Evolutionary conservation across 2,797 vertebrate genomes (phyloP).

Genomic region (Hydrolagus colliei): DNA sequence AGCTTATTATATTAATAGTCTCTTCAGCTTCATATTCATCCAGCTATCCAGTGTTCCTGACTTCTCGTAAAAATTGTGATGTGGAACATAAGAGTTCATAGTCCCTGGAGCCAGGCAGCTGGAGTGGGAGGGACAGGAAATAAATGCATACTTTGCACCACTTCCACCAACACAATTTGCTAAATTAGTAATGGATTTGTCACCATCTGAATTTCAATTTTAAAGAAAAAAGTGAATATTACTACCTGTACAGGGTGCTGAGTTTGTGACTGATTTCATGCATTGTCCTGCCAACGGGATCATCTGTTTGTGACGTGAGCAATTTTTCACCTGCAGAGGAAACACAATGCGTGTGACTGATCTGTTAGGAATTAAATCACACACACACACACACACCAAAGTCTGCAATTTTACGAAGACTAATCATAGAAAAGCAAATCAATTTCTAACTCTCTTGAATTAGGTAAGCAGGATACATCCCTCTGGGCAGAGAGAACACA

Average conservation of each 20-base stretch:
- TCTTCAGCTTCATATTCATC: background rate
- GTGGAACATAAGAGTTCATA: background rate
- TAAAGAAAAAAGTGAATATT: background rate
- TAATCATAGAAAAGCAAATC: too few relatives aligned
- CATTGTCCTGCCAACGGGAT: background rate
- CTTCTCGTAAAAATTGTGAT: background rate
- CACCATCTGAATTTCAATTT: too few relatives aligned
- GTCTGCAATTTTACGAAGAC: too few relatives aligned
- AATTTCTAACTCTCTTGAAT: too few relatives aligned
- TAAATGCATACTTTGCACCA: background rate
- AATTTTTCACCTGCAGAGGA: background rate
- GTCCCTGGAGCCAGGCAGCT: background rate
- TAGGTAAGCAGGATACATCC: too few relatives aligned
- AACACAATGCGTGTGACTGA: background rate
- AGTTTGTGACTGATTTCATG: background rate
- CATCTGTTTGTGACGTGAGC: background rate
- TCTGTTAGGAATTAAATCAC: background rate
- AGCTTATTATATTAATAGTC: background rate
- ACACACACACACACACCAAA: background rate
- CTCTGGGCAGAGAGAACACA: too few relatives aligned
- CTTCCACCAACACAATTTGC: background rate
- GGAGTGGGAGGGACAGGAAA: background rate
- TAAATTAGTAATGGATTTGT: background rate
- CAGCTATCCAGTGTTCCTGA: background rate
- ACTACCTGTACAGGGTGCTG: background rate